Percentiles rank a stretch among this genome's conserved stretches.
These are phyloP conservation scores for Leucophenga maculata DNA, from an alignment of 2,888 invertebrate genomes.

Conservation along the genomic window DNA sequence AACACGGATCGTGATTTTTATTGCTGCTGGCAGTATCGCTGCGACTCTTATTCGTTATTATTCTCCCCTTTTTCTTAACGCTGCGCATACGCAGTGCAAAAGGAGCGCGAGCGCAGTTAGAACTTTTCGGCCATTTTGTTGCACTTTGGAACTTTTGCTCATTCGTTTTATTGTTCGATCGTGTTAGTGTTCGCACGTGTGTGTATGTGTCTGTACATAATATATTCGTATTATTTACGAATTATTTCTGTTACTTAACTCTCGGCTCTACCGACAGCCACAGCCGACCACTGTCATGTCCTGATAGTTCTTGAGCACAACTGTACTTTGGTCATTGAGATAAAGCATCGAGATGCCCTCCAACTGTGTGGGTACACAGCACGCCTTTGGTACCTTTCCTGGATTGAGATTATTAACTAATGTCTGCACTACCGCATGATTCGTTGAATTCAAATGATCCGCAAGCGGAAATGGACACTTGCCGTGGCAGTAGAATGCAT, in stretches of 20 bases:
- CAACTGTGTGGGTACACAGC: constrained; percentile 96
- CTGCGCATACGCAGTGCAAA: too few species aligned
- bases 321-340: constrained; percentile 93
- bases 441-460: constrained; percentile 95
- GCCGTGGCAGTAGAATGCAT: constrained; percentile 96
- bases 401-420: constrained; percentile 95
- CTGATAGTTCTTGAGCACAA: constrained; percentile 98
- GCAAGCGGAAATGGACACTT: constrained; percentile 95
- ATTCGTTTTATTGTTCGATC: constrained; percentile 5
- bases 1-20: too few species aligned
- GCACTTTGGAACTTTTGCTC: neutral
- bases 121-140: constrained; percentile 1
- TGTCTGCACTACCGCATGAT: constrained; percentile 98
- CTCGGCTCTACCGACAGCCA: constrained; percentile 87
- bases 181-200: neutral
- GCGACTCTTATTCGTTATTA: too few species aligned
- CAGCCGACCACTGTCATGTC: constrained; percentile 99
- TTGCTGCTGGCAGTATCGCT: too few species aligned
- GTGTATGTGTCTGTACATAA: constrained; percentile 3
- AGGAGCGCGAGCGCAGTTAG: too few species aligned
- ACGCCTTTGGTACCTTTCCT: constrained; percentile 91
- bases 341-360: constrained; percentile 97
- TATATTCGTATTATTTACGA: constrained; percentile 12
- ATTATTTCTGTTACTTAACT: constrained; percentile 31
- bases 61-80: too few species aligned